Conservation (phyloP, 2,113 vertebrate genomes). For the Cervus canadensis region DNA sequence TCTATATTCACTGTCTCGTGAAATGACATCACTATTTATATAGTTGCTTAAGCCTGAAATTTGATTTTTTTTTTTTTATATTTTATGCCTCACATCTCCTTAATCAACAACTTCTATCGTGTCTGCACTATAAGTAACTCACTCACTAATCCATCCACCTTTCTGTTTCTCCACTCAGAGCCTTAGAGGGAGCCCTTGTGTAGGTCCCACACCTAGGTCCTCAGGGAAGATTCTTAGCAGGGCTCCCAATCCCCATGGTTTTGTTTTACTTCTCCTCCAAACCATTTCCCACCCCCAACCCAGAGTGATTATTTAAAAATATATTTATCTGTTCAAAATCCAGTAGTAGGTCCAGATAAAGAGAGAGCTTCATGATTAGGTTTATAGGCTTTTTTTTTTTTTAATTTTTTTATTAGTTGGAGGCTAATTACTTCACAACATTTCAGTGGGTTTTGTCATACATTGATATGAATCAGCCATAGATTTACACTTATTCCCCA, state of each 20-base stretch:
- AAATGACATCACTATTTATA: not conserved
- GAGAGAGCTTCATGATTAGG: not conserved
- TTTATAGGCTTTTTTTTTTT: not conserved
- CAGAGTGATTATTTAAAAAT: not conserved
- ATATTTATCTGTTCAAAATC: not conserved
- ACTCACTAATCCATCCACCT: not conserved
- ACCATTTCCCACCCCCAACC: not conserved
- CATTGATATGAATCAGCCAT: no score
- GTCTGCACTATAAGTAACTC: not conserved
- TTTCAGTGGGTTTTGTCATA: no score
- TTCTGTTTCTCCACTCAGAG: not conserved
- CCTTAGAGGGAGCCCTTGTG: not conserved
- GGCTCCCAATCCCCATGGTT: not conserved
- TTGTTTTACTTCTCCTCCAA: not conserved
- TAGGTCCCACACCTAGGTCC: not conserved
- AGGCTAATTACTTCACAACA: no score
- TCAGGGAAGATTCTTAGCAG: not conserved
- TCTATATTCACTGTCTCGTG: not conserved
- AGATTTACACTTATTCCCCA: no score
- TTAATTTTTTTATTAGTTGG: not conserved
- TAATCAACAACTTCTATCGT: not conserved
- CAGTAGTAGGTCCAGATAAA: not conserved
- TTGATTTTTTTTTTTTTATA: not conserved
- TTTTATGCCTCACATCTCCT: not conserved
- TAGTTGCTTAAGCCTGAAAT: not conserved